Base-by-base conservation (phyloP, 2,888 invertebrate genomes). In the Clivina fossor region DNA sequence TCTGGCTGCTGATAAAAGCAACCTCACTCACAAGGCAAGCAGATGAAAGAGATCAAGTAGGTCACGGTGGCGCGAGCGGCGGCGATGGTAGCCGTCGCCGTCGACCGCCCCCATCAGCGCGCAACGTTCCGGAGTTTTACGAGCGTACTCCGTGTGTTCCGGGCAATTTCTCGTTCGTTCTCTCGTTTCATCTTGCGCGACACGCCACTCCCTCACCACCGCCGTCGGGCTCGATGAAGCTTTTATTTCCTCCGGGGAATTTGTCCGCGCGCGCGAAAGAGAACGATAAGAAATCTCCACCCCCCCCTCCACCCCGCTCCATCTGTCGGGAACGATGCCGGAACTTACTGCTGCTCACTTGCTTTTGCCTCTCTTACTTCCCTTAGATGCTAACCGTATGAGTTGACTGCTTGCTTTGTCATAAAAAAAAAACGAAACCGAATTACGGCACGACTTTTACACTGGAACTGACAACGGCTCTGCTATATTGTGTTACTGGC, bases 241-340 rank as follows among this genome's bases (percentile, higher is more conserved):
- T 72, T 72, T 72, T 72, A 72, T 72, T 71, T 71, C 69, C 72
- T 66, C 70, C 50, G 61, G 71, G 71, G 73, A 71, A 69, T 70
- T 69, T 69, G 53, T 53, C 44, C 44, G 44, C 53, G 51, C 48
- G 49, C 49, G 44, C 44, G n/a, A n/a, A 53, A 53, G 33, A 53
- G 43, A 53, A 53, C 53, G 53, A 53, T 53, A 44, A 53, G 44
- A 53, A 53, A 50, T 50, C 32, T 19, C 53, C 43, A n/a, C n/a
- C n/a, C n/a, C n/a, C n/a, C n/a, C n/a, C n/a, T n/a, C n/a, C n/a
- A n/a, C n/a, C n/a, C n/a, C n/a, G n/a, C n/a, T n/a, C n/a, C n/a
- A n/a, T n/a, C n/a, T n/a, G 40, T 18, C 19, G 50, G 40, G 50
- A 50, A 24, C 48, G 33, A 48, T 48, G 51, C 18, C 33, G 43